Evolutionary conservation across 1,140 invertebrate genomes (phyloP).

Genomic region (Penaeus vannamei): DNA sequence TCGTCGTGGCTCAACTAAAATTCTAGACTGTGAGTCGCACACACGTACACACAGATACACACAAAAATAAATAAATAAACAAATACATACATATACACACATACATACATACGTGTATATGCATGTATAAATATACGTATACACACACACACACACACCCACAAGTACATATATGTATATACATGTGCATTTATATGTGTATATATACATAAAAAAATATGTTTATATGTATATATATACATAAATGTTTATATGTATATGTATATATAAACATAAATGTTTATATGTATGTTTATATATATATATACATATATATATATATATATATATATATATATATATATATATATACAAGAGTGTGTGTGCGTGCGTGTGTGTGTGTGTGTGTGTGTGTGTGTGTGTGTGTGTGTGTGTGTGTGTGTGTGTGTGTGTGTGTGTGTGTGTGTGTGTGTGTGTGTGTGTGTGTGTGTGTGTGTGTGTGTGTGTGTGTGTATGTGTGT

Average conservation of each 20-base stretch:
- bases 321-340: not conserved
- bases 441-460: no score
- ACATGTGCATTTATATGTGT: not conserved
- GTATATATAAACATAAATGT: no score
- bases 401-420: no score
- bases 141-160: not conserved
- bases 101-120: not conserved
- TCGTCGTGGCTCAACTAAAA: no score
- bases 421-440: no score
- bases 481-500: not conserved
- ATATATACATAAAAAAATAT: no score
- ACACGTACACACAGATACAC: not conserved
- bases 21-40: no score
- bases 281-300: no score
- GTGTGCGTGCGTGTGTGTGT: not conserved
- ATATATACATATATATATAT: no score
- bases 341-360: not conserved
- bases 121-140: not conserved
- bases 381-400: no score
- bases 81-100: conserved; percentile 17
- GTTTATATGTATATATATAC: no score
- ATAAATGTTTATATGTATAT: no score
- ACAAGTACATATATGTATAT: not conserved
- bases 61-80: not conserved
- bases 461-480: not conserved